These are phyloP conservation scores for Aurelia sp. DNA, from an alignment of 30 jellyfish, hydroid and myxozoan species.

Conservation along the genomic window DNA sequence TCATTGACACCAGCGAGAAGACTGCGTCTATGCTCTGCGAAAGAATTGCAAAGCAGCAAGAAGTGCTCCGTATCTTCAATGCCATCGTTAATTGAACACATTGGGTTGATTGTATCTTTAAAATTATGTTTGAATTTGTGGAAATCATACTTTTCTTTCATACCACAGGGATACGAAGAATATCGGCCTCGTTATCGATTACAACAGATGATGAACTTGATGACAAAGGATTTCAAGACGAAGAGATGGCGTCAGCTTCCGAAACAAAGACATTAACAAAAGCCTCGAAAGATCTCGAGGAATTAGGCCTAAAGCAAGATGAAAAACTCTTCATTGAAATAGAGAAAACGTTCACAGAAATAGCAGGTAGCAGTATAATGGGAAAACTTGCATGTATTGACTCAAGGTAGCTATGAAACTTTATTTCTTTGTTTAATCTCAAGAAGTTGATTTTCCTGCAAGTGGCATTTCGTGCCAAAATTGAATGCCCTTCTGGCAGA, in stretches of 20 bases:
- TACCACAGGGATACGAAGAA: constrained; percentile 15
- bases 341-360: constrained; percentile 43
- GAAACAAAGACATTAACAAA: background rate
- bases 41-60: too few relatives aligned
- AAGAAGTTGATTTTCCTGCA: background rate
- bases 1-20: too few relatives aligned
- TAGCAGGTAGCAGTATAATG: constrained; percentile 26
- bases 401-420: constrained; percentile 1
- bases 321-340: constrained; percentile 26
- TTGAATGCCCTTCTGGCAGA: too few relatives aligned
- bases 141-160: too few relatives aligned
- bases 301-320: constrained; percentile 15
- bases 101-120: too few relatives aligned
- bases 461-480: background rate
- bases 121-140: too few relatives aligned
- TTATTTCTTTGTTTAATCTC: background rate
- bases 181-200: background rate
- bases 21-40: too few relatives aligned
- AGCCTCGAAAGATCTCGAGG: background rate
- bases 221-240: constrained; percentile 42
- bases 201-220: constrained; percentile 19
- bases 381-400: constrained; percentile 23
- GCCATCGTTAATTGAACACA: too few relatives aligned
- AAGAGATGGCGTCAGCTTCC: constrained; percentile 24
- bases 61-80: too few relatives aligned